Evolutionary conservation across 1,140 invertebrate species (phyloP).

Genomic region (Oscheius sp.): DNA sequence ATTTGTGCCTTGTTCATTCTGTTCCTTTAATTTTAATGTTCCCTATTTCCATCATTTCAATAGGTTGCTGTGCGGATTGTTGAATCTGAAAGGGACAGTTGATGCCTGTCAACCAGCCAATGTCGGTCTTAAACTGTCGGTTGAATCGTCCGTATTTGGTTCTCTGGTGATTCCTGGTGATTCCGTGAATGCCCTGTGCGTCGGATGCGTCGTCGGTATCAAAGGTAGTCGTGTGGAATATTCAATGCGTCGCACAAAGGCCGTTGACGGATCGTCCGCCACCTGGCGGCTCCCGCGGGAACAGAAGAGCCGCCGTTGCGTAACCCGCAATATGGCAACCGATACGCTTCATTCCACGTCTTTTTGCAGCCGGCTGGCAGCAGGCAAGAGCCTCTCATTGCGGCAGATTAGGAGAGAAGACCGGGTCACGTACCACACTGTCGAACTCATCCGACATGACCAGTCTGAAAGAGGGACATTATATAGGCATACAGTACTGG

Average conservation of each 20-base stretch:
- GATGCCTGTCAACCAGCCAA: no score
- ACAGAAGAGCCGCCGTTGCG: neutral
- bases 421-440: neutral
- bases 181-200: no score
- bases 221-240: slow-evolving; percentile 2
- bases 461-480: neutral
- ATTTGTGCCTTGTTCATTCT: no score
- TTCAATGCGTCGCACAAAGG: slow-evolving; percentile 4
- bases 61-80: no score
- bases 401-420: neutral
- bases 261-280: slow-evolving; percentile 2
- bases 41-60: no score
- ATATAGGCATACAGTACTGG: no score
- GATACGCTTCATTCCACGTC: slow-evolving; percentile 1
- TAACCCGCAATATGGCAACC: neutral
- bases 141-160: no score
- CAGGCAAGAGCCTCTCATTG: neutral
- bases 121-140: no score
- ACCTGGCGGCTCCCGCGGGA: neutral
- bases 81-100: no score
- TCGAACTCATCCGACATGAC: neutral
- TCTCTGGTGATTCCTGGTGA: no score
- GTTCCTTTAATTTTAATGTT: no score
- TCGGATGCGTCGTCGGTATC: neutral
- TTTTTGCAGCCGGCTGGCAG: neutral